These are phyloP conservation scores for Larimichthys crocea DNA, from an alignment of 2,113 vertebrate species.

Conservation along the genomic window DNA sequence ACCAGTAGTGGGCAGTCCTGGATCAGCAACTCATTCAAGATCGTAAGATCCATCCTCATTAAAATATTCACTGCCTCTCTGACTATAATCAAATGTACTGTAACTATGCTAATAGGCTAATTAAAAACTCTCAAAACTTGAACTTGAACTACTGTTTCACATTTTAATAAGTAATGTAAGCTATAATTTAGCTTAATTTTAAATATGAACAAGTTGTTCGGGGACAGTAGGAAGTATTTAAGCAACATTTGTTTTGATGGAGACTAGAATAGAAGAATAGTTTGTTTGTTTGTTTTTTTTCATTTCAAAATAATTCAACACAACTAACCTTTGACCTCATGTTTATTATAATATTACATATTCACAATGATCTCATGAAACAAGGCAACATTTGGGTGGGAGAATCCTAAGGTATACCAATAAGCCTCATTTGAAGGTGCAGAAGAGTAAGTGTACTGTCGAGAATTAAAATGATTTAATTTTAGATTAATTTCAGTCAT, in stretches of 20 bases:
- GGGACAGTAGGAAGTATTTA: background rate
- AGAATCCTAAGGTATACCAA: background rate
- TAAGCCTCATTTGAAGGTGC: constrained; percentile 17
- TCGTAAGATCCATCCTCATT: background rate
- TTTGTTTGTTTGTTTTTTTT: background rate
- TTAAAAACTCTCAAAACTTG: background rate
- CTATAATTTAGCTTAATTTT: background rate
- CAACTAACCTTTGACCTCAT: background rate
- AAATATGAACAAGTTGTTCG: background rate
- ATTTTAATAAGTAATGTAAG: background rate
- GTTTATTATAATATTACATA: constrained; percentile 20
- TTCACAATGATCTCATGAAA: constrained; percentile 26
- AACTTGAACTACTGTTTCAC: background rate
- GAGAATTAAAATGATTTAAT: constrained; percentile 12
- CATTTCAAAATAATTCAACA: constrained; percentile 1
- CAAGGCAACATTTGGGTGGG: background rate
- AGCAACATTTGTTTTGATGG: background rate
- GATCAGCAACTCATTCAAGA: background rate
- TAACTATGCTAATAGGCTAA: background rate
- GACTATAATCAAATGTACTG: background rate
- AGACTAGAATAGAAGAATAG: background rate
- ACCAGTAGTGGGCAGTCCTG: constrained; percentile 39
- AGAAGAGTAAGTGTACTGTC: background rate
- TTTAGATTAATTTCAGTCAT: background rate
- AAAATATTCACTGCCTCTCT: background rate